Conservation (phyloP, 2,888 invertebrate species). For the Napeogenes inachia region DNA sequence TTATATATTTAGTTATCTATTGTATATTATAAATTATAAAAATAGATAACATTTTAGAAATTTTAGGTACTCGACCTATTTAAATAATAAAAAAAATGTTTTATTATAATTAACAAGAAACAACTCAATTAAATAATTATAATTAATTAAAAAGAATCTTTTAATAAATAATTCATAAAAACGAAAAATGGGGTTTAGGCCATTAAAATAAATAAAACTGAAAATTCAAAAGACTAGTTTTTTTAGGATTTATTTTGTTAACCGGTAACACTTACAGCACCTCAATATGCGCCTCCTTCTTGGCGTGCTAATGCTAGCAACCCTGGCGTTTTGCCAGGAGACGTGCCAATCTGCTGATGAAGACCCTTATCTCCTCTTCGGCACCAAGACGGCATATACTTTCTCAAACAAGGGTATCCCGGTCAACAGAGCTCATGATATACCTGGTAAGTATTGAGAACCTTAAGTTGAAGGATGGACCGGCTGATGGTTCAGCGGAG, state of each 20-base stretch:
- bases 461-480: not conserved
- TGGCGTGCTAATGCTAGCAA: slow-evolving; percentile 38
- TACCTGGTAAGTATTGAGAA: slow-evolving; percentile 78
- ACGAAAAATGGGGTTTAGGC: no score
- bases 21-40: no score
- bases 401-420: slow-evolving; percentile 78
- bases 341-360: slow-evolving; percentile 79
- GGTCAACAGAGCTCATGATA: slow-evolving; percentile 76
- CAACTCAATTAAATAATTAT: no score
- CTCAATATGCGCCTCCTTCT: slow-evolving; percentile 43
- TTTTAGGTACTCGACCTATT: no score
- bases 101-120: no score
- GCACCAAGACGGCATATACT: slow-evolving; percentile 86
- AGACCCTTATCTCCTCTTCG: slow-evolving; percentile 82
- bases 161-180: no score
- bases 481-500: no score
- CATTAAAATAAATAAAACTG: no score
- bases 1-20: no score
- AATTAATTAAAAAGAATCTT: no score
- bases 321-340: slow-evolving; percentile 59
- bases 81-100: no score
- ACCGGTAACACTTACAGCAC: slow-evolving; percentile 11
- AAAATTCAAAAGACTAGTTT: not conserved
- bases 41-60: no score
- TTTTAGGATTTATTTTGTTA: not conserved